Conservation (phyloP, 2,113 vertebrate species). For the Galeopterus variegatus region DNA sequence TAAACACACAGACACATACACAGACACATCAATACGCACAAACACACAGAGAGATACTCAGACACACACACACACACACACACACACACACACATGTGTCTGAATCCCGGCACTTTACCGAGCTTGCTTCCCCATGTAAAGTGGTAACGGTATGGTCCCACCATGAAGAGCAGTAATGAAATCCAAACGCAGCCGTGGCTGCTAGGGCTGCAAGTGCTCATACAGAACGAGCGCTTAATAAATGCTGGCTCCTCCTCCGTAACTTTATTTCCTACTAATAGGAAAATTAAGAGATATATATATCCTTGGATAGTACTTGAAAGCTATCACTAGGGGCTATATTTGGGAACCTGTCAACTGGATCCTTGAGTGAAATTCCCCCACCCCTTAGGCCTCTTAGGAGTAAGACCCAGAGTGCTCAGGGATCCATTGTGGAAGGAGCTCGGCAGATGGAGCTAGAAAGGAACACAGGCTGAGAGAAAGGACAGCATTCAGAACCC, state of each 20-base stretch:
- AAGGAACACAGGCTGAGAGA: background rate
- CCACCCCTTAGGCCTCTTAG: background rate
- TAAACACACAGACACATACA: background rate
- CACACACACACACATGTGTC: background rate
- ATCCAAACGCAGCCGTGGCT: background rate
- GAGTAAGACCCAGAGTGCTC: background rate
- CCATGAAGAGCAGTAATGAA: background rate
- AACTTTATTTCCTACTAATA: background rate
- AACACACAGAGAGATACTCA: background rate
- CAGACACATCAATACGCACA: too few relatives aligned
- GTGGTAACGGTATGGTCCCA: too few relatives aligned
- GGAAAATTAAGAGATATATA: background rate
- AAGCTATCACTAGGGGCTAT: background rate
- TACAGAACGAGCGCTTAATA: background rate
- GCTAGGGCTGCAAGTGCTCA: background rate
- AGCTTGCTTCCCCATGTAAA: too few relatives aligned
- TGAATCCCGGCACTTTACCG: background rate
- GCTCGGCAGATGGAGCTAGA: background rate
- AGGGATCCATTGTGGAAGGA: background rate
- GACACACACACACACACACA: background rate
- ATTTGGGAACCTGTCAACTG: background rate
- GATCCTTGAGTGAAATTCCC: background rate
- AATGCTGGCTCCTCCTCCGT: background rate
- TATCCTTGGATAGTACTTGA: background rate
- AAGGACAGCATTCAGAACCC: background rate